phyloP scores from a whole-genome alignment of 2,888 invertebrate species.

The Danaus chrysippus region DNA sequence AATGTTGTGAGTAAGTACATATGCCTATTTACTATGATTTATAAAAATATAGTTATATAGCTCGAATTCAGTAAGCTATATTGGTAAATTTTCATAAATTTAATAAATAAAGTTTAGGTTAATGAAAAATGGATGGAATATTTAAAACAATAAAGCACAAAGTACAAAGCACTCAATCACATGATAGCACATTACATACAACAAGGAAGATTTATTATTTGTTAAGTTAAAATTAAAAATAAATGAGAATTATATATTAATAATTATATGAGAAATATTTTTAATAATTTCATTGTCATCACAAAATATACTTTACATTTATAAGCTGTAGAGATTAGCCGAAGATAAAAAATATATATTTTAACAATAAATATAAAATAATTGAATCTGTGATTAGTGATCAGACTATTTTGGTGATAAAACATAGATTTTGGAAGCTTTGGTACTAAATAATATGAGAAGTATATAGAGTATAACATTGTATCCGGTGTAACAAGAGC shows the following conservation, averaged over 20 bases:
- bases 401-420: no score
- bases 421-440: not conserved
- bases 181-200: no score
- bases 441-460: not conserved
- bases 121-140: no score
- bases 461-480: slow-evolving; percentile 35
- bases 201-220: slow-evolving; percentile 10
- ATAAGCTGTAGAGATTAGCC: not conserved
- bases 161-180: no score
- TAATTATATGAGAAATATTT: no score
- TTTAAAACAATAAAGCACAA: no score
- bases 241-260: no score
- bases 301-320: not conserved
- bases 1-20: slow-evolving; percentile 4
- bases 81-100: slow-evolving; percentile 4
- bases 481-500: no score
- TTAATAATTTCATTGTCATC: slow-evolving; percentile 4
- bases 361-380: not conserved
- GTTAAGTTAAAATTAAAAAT: slow-evolving; percentile 1
- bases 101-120: slow-evolving; percentile 4
- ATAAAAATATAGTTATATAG: not conserved
- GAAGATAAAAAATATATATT: not conserved
- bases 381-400: no score
- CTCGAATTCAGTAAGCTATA: not conserved
- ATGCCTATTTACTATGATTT: not conserved